Evolutionary conservation across 2,797 vertebrate species (phyloP).

Genomic region (Fistularia tabacaria): DNA sequence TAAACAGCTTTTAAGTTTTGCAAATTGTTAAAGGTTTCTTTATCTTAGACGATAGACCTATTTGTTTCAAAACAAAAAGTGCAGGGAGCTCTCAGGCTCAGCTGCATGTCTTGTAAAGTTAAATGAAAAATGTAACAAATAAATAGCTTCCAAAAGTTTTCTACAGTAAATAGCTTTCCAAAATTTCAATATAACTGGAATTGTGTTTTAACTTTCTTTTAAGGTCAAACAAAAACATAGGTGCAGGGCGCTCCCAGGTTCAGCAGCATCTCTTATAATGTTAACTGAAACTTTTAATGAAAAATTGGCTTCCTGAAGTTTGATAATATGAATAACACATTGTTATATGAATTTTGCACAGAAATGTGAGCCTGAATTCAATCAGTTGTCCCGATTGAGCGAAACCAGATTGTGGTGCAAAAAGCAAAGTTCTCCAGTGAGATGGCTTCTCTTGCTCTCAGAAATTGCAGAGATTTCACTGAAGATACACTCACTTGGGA

Average conservation of each 20-base stretch:
- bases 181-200: too few relatives aligned
- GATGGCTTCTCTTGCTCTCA: too few relatives aligned
- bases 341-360: background rate
- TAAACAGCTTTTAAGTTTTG: background rate
- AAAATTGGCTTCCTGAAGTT: background rate
- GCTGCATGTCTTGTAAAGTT: too few relatives aligned
- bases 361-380: background rate
- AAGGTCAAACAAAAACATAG: too few relatives aligned
- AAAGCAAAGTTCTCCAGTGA: constrained; percentile 14
- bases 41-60: background rate
- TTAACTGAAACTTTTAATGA: background rate
- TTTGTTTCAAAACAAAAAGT: constrained; percentile 1
- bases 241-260: too few relatives aligned
- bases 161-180: too few relatives aligned
- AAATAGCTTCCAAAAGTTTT: too few relatives aligned
- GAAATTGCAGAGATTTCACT: constrained; percentile 7
- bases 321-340: background rate
- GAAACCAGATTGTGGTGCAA: constrained; percentile 11
- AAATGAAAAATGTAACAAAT: too few relatives aligned
- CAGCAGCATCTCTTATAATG: background rate
- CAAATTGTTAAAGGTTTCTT: too few relatives aligned
- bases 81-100: constrained; percentile 1
- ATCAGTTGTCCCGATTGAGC: background rate
- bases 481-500: background rate
- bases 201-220: too few relatives aligned